A percentile compares a stretch with the other conserved stretches of the same genome.
phyloP scores from a whole-genome alignment of 2,797 vertebrate species.

The Anolis apletophallus region DNA sequence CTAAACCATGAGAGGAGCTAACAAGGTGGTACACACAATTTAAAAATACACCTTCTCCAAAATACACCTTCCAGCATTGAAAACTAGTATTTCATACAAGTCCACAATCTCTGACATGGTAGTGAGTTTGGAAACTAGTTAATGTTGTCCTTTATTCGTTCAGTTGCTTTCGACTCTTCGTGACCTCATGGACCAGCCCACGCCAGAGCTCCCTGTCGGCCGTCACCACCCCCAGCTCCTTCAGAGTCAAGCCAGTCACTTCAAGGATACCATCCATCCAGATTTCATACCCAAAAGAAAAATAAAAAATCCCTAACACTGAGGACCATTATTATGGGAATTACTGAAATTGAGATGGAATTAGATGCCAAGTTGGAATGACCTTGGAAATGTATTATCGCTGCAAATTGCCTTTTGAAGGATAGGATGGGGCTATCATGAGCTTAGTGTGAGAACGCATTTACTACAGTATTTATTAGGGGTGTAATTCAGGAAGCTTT shows the following conservation, averaged over 20 bases:
- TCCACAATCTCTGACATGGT: background rate
- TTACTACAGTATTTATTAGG: background rate
- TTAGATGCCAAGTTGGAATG: background rate
- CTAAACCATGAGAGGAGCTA: background rate
- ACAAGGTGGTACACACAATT: background rate
- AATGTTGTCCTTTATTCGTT: no score
- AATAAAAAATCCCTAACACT: background rate
- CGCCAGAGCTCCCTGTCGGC: no score
- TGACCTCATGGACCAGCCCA: no score
- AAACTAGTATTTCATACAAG: constrained; percentile 1
- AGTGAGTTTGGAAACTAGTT: background rate
- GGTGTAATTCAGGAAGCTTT: background rate
- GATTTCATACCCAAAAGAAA: background rate
- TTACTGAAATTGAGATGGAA: constrained; percentile 6
- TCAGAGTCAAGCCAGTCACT: no score
- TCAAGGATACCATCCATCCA: no score
- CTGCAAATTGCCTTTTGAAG: background rate
- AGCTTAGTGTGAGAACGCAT: background rate
- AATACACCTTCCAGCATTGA: background rate
- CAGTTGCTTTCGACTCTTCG: no score
- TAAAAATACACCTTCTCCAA: background rate
- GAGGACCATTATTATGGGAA: background rate
- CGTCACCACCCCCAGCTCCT: no score
- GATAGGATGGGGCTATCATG: background rate
- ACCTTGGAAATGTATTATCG: background rate